Evolutionary conservation across 2,888 invertebrate genomes (phyloP).

Genomic region (Baccha elongata): DNA sequence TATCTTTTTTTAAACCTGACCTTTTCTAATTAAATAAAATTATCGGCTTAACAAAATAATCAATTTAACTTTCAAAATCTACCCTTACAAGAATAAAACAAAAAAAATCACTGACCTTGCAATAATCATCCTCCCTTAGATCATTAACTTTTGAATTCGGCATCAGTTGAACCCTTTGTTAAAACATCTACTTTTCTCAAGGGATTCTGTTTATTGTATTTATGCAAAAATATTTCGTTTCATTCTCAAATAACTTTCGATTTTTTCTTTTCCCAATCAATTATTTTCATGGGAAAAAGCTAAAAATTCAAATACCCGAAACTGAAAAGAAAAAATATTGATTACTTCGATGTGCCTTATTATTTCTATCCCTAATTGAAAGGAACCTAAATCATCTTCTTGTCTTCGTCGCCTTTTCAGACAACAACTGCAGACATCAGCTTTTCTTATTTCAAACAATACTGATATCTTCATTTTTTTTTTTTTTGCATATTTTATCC

Average conservation of each 20-base stretch:
- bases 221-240: neutral
- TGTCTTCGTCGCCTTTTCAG: neutral
- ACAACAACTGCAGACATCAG: conserved; percentile 23
- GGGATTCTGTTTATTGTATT: neutral
- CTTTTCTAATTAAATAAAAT: too few relatives aligned
- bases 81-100: neutral
- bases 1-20: too few relatives aligned
- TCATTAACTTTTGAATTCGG: conserved; percentile 29
- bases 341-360: neutral
- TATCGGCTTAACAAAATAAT: too few relatives aligned
- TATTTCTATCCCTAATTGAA: neutral
- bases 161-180: neutral
- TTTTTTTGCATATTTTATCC: neutral
- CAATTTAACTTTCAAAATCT: too few relatives aligned
- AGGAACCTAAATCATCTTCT: conserved; percentile 9
- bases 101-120: conserved; percentile 27
- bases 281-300: conserved; percentile 20
- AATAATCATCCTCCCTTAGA: conserved; percentile 15
- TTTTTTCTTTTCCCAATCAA: neutral
- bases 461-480: neutral
- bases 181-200: neutral
- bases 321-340: conserved; percentile 9
- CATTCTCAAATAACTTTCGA: neutral
- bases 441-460: neutral
- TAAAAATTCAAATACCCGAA: neutral